Evolutionary conservation across 2,797 vertebrate genomes (phyloP), one percentile per base, ranked within the genome.

Genomic region (Cirrhinus mrigala): DNA sequence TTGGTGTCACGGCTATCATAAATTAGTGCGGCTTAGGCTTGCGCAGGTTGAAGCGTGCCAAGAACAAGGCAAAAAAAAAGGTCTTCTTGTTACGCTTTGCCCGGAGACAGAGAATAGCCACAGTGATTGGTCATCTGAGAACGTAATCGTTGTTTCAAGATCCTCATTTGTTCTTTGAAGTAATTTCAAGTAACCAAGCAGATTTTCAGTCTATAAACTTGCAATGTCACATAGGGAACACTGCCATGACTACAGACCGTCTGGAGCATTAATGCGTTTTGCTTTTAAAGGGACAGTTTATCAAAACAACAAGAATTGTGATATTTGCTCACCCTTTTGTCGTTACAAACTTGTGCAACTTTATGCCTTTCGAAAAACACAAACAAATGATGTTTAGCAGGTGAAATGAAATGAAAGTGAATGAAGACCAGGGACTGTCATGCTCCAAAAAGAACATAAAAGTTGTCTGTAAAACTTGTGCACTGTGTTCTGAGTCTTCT

Each of bases 1-100:
- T 94, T 91, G 78, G 94, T 93, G 92, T 94, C 93, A 93, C 91
- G 93, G 93, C 95, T 94, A 91, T 86, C 92, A 93, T 95, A 89
- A 94, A 96, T 95, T 95, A 95, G 93, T 91, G 90, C 89, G 91
- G 91, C 92, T 92, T 93, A 93, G 93, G 91, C 91, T 75, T 85
- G 89, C 88, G 69, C 91, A 91, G 91, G 91, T 92, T 94, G 92
- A 94, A 94, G 93, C 90, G 91, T 94, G 92, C 92, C 93, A 94
- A 90, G 85, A 88, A 87, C 79, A 69, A 85, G 87, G 83, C 79
- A 85, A 77, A 83, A 83, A 92, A 92, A 91, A 91, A 87, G 89
- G 87, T 86, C 87, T 85, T 81, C 84, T 79, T 79, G 64, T 66
- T 89, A 85, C 73, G 58, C 37, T 90, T 89, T 89, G 90, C 90